Percentiles rank a stretch among this genome's conserved stretches.
Conservation (phyloP, 2,888 invertebrate species). For the Drosophila seclusa region DNA sequence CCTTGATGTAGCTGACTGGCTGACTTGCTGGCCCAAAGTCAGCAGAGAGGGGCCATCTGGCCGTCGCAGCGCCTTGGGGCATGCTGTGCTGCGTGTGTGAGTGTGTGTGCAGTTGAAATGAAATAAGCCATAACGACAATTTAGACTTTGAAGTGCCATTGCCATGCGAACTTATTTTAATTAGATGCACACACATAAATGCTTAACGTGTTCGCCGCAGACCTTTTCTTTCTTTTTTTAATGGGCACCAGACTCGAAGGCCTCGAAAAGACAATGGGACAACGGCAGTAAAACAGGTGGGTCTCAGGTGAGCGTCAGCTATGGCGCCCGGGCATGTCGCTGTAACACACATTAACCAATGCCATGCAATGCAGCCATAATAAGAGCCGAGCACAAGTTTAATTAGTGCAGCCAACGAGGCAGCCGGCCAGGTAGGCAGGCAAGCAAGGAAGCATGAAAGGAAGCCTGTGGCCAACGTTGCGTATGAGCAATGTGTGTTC, state of each 20-base stretch:
- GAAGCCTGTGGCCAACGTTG: constrained; percentile 71
- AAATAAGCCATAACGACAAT: constrained; percentile 79
- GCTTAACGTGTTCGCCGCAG: constrained; percentile 70
- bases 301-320: constrained; percentile 14
- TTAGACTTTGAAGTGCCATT: constrained; percentile 80
- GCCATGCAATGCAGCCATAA: constrained; percentile 80
- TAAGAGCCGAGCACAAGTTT: constrained; percentile 75
- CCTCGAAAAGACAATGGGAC: constrained; percentile 66
- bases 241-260: constrained; percentile 39
- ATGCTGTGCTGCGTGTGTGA: constrained; percentile 5
- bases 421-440: constrained; percentile 26
- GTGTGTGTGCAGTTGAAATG: constrained; percentile 49
- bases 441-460: constrained; percentile 33
- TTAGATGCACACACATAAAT: constrained; percentile 78
- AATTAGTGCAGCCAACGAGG: constrained; percentile 76
- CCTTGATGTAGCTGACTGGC: constrained; percentile 49
- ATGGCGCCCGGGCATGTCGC: constrained; percentile 43
- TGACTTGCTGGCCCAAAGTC: constrained; percentile 8
- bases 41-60: constrained; percentile 25
- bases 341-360: constrained; percentile 79
- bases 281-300: constrained; percentile 68
- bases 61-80: constrained; percentile 52
- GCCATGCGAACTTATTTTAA: constrained; percentile 80
- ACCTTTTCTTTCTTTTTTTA: constrained; percentile 38
- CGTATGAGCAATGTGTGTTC: constrained; percentile 78